Evolutionary conservation across 35 echinoderm and acorn worm genomes (phyloP), one percentile per base, ranked within the genome.

Genomic region (Lytechinus pictus): DNA sequence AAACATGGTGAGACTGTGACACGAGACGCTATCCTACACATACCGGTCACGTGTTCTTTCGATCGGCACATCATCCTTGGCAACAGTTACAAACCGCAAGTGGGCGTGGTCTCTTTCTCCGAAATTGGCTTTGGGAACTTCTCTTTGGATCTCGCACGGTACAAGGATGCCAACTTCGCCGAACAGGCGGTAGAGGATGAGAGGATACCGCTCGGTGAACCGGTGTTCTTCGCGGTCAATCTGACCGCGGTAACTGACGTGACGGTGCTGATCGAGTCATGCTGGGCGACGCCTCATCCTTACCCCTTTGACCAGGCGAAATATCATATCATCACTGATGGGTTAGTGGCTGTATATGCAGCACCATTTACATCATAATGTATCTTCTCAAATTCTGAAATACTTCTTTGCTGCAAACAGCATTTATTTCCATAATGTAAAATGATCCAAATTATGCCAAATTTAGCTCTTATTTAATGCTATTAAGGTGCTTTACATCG

Each of bases 211-310:
- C 53, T 93, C 55, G 92, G 54, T 6, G 92, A 93, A 54, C 55
- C 92, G 53, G 54, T 93, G 9, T 93, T n/a, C 54, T 93, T 93
- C n/a, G 92, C 52, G 9, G 92, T 93, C 53, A 93, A 93, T n/a
- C 52, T 93, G 8, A 93, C 92, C 55, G 54, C 92, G 9, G 92
- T 93, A 27, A 93, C 92, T 19, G 92, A 93, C 28, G 13, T 93
- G n/a, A 57, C 92, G 55, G 16, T 93, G 52, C 54, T 93, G 29
- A 93, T 93, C 9, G 92, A 93, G 27, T 93, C 92, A 11, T 93
- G 92, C n/a, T 93, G 92, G 92, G 92, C 92, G 0, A 93, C 92
- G 53, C 92, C 53, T 0, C 92, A 93, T 24, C 92, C 92, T 4
- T 57, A 57, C 52, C 53, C 92, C 14, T 93, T 93, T 24, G 92